A percentile compares a stretch with the other conserved stretches of the same genome.
Conservation (phyloP, 2,113 vertebrate species). For the Chionis minor region DNA sequence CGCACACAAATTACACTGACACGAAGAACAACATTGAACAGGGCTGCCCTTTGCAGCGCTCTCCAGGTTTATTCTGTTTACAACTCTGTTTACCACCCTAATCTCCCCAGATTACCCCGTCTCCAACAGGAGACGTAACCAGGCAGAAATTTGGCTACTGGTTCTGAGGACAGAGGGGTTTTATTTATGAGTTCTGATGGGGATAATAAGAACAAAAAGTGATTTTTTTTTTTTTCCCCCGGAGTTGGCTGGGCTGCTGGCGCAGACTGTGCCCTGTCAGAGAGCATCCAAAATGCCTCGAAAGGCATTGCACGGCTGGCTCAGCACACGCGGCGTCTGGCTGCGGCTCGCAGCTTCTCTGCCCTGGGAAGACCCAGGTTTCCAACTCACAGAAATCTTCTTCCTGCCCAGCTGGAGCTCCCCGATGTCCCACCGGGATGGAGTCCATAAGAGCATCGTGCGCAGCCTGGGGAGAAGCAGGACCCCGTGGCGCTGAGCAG, state of each 20-base stretch:
- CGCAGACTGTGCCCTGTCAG: neutral
- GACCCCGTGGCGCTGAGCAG: neutral
- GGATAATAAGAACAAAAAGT: neutral
- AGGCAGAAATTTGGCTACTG: neutral
- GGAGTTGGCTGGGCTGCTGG: neutral
- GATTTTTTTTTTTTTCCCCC: neutral
- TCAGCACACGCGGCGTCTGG: rapidly evolving
- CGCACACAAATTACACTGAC: slow-evolving; percentile 26
- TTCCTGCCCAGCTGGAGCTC: neutral
- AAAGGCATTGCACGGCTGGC: neutral
- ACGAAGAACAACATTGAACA: neutral
- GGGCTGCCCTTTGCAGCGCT: slow-evolving; percentile 4
- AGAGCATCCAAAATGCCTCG: neutral
- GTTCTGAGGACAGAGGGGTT: neutral
- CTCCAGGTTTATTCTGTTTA: slow-evolving; percentile 18
- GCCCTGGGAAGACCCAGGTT: neutral
- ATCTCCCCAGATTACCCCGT: neutral
- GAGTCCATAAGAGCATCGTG: neutral
- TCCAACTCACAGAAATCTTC: neutral
- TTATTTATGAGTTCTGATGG: neutral
- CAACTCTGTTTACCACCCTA: neutral
- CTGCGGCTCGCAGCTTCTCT: neutral
- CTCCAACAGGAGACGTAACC: neutral
- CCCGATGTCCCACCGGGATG: rapidly evolving
- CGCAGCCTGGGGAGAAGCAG: neutral